phyloP scores from a whole-genome alignment of 2,888 invertebrate species.

The Phaonia tiefii region DNA sequence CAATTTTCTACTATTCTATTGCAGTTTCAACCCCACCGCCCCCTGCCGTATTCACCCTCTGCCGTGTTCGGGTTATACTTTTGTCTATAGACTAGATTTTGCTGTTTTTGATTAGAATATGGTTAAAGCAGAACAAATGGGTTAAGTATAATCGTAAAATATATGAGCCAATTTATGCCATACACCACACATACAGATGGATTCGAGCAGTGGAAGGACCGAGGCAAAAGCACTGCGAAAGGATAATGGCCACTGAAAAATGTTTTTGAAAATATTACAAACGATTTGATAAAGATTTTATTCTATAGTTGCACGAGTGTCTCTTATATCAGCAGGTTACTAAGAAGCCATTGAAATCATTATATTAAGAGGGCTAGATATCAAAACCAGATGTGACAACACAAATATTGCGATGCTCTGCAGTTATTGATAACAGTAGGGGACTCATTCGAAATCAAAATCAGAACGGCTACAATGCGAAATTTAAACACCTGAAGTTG shows the following conservation, averaged over 20 bases:
- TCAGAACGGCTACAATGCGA: no score
- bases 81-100: not conserved
- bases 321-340: no score
- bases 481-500: no score
- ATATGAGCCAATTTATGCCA: conserved; percentile 61
- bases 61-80: no score
- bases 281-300: conserved; percentile 1
- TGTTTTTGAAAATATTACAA: conserved; percentile 15
- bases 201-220: not conserved
- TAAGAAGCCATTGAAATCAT: not conserved
- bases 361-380: conserved; percentile 1
- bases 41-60: conserved; percentile 21
- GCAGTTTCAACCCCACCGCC: not conserved
- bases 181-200: not conserved
- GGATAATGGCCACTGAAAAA: not conserved
- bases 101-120: conserved; percentile 60
- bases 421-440: no score
- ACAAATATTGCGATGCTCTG: no score
- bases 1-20: conserved; percentile 50
- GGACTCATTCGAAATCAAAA: no score
- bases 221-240: not conserved
- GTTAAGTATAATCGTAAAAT: conserved; percentile 61
- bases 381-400: conserved; percentile 3
- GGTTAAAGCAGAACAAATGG: conserved; percentile 46
- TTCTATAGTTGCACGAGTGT: no score